These are phyloP conservation scores for Ophion costatus DNA, from an alignment of 2,888 invertebrate genomes.

Conservation along the genomic window DNA sequence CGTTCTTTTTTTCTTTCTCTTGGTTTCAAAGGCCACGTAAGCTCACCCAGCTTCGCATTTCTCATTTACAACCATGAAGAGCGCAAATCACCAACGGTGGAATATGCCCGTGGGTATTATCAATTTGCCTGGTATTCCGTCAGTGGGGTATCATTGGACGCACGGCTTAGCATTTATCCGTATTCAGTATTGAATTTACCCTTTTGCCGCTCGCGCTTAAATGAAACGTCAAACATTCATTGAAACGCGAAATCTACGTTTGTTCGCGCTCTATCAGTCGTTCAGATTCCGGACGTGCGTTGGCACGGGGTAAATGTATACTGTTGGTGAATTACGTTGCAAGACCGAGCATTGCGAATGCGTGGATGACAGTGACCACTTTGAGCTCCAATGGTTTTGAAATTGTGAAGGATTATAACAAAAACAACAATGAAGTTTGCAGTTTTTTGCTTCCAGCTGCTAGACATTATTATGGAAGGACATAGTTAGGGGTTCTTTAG, in stretches of 20 bases:
- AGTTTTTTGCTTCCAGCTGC: background rate
- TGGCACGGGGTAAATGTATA: background rate
- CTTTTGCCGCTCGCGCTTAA: background rate
- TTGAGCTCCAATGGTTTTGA: background rate
- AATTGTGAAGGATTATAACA: background rate
- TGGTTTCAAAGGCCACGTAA: background rate
- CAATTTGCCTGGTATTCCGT: background rate
- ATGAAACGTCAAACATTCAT: background rate
- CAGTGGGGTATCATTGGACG: slow-evolving; percentile 1
- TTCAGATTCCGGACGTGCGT: background rate
- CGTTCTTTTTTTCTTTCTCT: background rate
- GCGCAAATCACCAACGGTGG: slow-evolving; percentile 1
- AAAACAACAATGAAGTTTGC: background rate
- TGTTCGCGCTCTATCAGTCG: background rate
- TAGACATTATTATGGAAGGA: no score
- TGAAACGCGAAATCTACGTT: background rate
- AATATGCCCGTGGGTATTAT: slow-evolving; percentile 19
- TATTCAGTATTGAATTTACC: slow-evolving; percentile 19
- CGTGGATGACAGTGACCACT: background rate
- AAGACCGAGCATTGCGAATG: background rate
- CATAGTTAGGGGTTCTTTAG: no score
- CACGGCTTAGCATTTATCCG: slow-evolving; percentile 10
- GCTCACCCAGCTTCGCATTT: slow-evolving; percentile 30
- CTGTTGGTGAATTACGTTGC: background rate
- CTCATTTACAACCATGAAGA: slow-evolving; percentile 4